These are phyloP conservation scores for Verasper variegatus DNA, from an alignment of 2,113 vertebrate genomes.

Conservation along the genomic window DNA sequence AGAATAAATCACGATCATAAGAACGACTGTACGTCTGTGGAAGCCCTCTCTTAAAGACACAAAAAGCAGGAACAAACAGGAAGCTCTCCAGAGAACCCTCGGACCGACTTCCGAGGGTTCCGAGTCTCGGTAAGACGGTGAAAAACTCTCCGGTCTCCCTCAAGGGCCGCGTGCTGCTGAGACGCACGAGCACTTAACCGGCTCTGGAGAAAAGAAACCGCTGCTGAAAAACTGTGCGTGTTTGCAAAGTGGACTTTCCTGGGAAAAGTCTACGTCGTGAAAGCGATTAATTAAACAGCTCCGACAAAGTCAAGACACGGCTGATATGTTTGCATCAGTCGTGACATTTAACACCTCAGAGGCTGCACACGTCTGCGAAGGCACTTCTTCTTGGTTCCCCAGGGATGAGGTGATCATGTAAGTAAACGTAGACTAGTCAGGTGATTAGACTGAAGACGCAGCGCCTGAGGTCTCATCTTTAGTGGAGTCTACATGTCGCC, in stretches of 20 bases:
- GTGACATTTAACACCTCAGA: background rate
- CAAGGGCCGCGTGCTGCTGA: background rate
- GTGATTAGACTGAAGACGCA: too few species aligned
- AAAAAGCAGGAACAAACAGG: constrained; percentile 11
- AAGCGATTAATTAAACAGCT: constrained; percentile 10
- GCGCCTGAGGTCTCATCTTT: too few species aligned
- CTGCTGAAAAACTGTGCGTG: background rate
- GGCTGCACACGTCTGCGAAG: too few species aligned
- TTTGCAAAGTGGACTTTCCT: constrained; percentile 1
- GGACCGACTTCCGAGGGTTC: background rate
- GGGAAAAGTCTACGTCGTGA: constrained; percentile 4
- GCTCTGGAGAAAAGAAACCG: background rate
- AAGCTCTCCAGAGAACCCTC: constrained; percentile 25
- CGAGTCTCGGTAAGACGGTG: background rate
- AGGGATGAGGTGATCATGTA: too few species aligned
- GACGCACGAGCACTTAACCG: background rate
- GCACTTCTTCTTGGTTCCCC: too few species aligned
- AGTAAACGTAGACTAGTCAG: too few species aligned
- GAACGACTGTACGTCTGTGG: constrained; percentile 8
- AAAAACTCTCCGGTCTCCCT: background rate
- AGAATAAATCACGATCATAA: constrained; percentile 34
- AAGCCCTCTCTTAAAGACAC: constrained; percentile 7
- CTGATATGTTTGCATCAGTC: background rate
- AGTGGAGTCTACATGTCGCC: too few species aligned
- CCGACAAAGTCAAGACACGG: background rate